Evolutionary conservation across 2,888 invertebrate species (phyloP).

Genomic region (Smittia aterrima): DNA sequence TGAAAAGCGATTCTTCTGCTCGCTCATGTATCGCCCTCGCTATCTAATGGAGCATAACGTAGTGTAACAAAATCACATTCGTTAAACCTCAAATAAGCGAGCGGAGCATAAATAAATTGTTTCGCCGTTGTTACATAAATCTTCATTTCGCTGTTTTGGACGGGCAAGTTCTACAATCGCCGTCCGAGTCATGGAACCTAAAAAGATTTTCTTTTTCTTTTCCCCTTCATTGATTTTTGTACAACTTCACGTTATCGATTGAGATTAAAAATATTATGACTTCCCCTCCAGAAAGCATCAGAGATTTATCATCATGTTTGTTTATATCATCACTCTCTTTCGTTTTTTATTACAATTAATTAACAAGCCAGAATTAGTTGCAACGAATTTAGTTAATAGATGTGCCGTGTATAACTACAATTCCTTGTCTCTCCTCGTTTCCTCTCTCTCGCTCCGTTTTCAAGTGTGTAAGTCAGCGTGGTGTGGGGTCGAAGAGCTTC

Average conservation of each 20-base stretch:
- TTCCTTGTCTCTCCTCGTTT: no score
- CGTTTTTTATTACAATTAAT: constrained; percentile 33
- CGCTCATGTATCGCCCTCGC: constrained; percentile 17
- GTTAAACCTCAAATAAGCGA: neutral
- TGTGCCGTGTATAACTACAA: neutral
- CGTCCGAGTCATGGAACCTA: no score
- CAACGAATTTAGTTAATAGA: constrained; percentile 13
- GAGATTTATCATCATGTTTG: constrained; percentile 26
- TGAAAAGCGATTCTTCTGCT: neutral
- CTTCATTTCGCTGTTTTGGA: neutral
- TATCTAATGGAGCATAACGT: neutral
- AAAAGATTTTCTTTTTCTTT: no score
- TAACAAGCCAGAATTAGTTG: constrained; percentile 17
- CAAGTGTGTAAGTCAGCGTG: neutral
- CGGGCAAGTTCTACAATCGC: no score
- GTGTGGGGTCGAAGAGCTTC: constrained; percentile 1
- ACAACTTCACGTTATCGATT: no score
- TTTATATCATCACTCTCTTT: constrained; percentile 25
- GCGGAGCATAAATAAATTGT: neutral
- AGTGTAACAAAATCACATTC: neutral
- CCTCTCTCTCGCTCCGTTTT: neutral
- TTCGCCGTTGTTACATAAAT: neutral
- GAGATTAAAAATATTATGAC: no score
- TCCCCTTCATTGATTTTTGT: no score
- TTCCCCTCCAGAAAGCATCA: neutral